These are phyloP conservation scores for Helicoverpa armigera DNA, from an alignment of 1,140 invertebrate species.

Conservation along the genomic window DNA sequence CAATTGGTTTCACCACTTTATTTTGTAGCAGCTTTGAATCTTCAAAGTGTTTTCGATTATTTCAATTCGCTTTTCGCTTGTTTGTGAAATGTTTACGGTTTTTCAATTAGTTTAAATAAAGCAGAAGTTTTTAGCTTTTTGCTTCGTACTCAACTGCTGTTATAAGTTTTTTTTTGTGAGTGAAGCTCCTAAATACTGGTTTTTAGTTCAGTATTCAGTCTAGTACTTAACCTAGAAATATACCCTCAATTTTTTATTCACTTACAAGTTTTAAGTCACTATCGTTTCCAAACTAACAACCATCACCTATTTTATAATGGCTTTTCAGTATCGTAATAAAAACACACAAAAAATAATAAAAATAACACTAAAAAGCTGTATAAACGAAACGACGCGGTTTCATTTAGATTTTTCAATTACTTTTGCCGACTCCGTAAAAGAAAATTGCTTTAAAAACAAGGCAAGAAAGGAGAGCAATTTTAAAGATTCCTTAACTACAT, in stretches of 20 bases:
- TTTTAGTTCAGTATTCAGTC: too few species aligned
- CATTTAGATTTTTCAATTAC: constrained; percentile 38
- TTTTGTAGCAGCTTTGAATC: constrained; percentile 6
- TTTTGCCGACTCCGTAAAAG: not conserved
- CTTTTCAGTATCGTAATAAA: not conserved
- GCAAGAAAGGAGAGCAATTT: constrained; percentile 3
- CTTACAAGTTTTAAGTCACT: too few species aligned
- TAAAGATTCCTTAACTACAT: constrained; percentile 13
- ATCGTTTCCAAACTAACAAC: too few species aligned
- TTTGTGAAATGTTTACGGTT: not conserved
- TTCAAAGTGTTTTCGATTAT: not conserved
- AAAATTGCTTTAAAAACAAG: not conserved
- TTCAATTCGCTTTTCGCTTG: too few species aligned
- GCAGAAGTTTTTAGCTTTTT: too few species aligned
- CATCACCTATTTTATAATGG: too few species aligned
- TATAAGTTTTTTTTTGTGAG: too few species aligned
- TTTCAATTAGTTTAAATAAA: not conserved
- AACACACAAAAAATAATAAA: constrained; percentile 10
- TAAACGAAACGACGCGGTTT: not conserved
- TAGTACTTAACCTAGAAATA: too few species aligned
- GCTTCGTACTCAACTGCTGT: too few species aligned
- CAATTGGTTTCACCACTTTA: constrained; percentile 26
- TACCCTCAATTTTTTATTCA: too few species aligned
- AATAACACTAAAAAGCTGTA: not conserved
- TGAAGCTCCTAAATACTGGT: too few species aligned